Conservation (phyloP, 2,113 vertebrate genomes). For the Marmota flaviventris region DNA sequence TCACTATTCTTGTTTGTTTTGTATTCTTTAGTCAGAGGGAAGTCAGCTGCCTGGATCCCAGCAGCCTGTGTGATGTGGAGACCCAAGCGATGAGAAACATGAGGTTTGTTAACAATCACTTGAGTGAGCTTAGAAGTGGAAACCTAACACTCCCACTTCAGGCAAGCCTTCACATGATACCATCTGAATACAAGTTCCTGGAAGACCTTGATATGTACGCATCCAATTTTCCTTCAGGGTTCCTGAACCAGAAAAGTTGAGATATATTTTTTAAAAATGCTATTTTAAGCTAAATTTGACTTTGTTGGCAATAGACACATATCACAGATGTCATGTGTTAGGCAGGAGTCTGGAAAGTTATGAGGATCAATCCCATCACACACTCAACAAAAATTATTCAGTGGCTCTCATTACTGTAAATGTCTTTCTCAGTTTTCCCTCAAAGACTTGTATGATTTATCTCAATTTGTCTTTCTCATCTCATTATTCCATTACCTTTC, state of each 20-base stretch:
- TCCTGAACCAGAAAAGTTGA: background rate
- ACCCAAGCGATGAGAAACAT: background rate
- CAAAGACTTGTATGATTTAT: background rate
- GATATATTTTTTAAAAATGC: background rate
- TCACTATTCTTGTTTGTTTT: background rate
- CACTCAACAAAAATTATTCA: background rate
- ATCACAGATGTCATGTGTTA: background rate
- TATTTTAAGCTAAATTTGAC: background rate
- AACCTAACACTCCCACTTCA: fast-evolving
- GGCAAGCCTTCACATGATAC: background rate
- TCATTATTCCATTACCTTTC: background rate
- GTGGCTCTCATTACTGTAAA: background rate
- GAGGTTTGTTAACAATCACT: background rate
- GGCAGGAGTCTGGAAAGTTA: background rate
- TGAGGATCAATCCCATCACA: background rate
- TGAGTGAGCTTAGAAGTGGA: background rate
- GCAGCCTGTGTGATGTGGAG: background rate
- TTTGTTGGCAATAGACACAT: background rate
- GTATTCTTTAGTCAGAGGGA: background rate
- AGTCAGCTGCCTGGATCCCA: background rate
- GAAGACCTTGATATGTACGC: background rate
- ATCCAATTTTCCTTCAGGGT: background rate
- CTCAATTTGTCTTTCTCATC: background rate
- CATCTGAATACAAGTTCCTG: background rate
- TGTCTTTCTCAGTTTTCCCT: background rate